These are phyloP conservation scores for Picus viridis DNA, from an alignment of 2,797 vertebrate genomes.

Conservation along the genomic window DNA sequence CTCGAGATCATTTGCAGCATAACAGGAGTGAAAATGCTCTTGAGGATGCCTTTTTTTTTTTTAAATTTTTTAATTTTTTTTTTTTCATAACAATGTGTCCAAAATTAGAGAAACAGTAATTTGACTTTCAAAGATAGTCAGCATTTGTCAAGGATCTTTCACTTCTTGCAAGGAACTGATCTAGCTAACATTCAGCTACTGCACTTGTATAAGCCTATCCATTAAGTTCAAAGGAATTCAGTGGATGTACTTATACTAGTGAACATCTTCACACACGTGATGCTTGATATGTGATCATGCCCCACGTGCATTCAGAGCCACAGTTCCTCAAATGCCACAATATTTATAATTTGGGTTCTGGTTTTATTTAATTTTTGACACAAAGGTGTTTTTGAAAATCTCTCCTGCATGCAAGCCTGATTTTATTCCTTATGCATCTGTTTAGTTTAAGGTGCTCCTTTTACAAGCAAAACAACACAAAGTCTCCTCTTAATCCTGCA, in stretches of 20 bases:
- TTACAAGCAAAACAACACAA: neutral
- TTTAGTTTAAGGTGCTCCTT: neutral
- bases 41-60: neutral
- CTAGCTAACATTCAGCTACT: neutral
- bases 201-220: neutral
- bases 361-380: neutral
- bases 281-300: neutral
- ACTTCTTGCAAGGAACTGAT: conserved; percentile 4
- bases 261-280: neutral
- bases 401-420: neutral
- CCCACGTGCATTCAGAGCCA: neutral
- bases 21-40: neutral
- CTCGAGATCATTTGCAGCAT: neutral
- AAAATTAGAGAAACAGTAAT: conserved; percentile 18
- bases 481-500: neutral
- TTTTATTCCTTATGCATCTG: neutral
- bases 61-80: neutral
- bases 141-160: neutral
- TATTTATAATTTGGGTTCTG: neutral
- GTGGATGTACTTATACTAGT: neutral
- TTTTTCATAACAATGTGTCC: neutral
- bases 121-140: conserved; percentile 9
- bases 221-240: neutral
- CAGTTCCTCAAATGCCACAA: neutral
- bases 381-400: neutral